Evolutionary conservation across 2,113 vertebrate species (phyloP).

Genomic region (Heterotilapia buettikoferi): DNA sequence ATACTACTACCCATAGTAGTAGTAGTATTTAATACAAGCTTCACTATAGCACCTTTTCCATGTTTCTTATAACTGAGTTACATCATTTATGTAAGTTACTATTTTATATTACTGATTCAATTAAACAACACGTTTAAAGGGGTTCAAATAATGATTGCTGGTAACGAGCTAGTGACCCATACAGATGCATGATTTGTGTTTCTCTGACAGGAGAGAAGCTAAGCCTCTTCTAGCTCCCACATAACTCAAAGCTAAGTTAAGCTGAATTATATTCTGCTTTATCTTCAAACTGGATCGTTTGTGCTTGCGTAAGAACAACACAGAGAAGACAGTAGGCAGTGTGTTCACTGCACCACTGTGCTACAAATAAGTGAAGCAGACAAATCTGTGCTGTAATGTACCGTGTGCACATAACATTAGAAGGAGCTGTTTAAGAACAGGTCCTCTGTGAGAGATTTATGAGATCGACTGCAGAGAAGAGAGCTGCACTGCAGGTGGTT

Average conservation of each 20-base stretch:
- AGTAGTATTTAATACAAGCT: background rate
- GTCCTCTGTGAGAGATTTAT: background rate
- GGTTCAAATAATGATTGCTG: too few relatives aligned
- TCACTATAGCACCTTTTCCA: background rate
- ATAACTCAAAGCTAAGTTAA: too few relatives aligned
- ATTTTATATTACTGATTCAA: background rate
- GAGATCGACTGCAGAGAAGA: background rate
- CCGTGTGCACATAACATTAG: background rate
- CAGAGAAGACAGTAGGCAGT: background rate
- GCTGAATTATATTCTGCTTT: background rate
- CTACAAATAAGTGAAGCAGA: background rate
- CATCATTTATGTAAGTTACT: background rate
- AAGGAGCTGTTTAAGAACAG: background rate
- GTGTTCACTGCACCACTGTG: background rate
- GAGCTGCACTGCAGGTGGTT: background rate
- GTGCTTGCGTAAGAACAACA: background rate
- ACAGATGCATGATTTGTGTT: too few relatives aligned
- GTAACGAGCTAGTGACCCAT: too few relatives aligned
- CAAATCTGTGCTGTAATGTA: background rate
- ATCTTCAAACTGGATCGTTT: background rate
- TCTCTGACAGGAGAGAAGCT: too few relatives aligned
- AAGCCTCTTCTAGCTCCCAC: too few relatives aligned
- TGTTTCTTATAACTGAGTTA: background rate
- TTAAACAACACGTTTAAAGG: background rate
- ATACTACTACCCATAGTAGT: background rate